Base-by-base conservation (phyloP, 1,140 invertebrate species). In the Plectus sambesii region DNA sequence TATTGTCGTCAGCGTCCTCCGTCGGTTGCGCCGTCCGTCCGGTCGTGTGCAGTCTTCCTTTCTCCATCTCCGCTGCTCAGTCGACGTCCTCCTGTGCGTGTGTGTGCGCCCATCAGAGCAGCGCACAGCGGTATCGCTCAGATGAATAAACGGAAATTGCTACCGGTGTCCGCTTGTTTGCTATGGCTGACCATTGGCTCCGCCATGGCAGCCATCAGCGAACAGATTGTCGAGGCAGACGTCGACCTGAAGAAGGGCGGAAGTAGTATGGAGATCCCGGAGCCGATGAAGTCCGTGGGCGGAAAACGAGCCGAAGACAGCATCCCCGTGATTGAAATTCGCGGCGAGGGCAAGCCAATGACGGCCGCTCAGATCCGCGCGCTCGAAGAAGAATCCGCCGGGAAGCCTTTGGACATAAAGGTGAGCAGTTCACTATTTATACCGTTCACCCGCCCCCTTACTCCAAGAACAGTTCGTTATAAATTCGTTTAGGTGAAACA, bases 321-420 rank as follows among this genome's bases (percentile, higher is more conserved):
- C 17, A 66, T 66, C 50, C 63, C 63, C 25, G 66, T 66, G 15
- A 68, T 66, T 29, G 63, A 66, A 51, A 47, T 64, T 23, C 49
- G 62, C 26, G 64, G 64, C 1, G 66, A 69, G 49, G 64, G 64
- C 20, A 69, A 69, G 30, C 64, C 64, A 33, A 67, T 67, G 64
- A 61, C 60, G 6, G 51, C 64, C 8, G 64, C 66, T 15, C 64
- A 67, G 45, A 67, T 67, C 33, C 39, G 64, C 5, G 51, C 58
- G 12, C 39, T 67, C 3, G 64, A 67, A 45, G 63, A 69, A 47
- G 46, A 51, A 19, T 38, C 42, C 17, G 65, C 69, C 42, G 64
- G 64, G 6, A 60, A 60, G n/a, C 64, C 64, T 8, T 29, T 67
- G 52, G 63, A 69, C 38, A 67, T 67, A 35, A 69, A 68, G 42